Evolutionary conservation across 2,888 invertebrate species (phyloP).

Genomic region (Ectobius pallidus): DNA sequence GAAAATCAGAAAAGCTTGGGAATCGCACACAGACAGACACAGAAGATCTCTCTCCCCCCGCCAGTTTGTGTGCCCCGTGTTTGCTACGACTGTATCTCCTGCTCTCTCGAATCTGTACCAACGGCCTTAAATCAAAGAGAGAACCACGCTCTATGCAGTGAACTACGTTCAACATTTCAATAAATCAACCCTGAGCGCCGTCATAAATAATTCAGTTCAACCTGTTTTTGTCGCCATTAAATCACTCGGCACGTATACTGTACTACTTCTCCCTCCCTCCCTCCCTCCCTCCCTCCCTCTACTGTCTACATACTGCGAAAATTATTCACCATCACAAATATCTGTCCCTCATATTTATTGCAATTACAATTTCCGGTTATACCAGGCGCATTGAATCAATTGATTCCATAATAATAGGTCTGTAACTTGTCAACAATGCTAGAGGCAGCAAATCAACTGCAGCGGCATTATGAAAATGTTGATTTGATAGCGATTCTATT

Average conservation of each 20-base stretch:
- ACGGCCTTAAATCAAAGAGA: slow-evolving; percentile 33
- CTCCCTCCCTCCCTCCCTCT: slow-evolving; percentile 16
- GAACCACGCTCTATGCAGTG: no score
- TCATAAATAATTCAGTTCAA: slow-evolving; percentile 38
- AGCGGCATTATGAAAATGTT: no score
- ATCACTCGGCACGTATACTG: slow-evolving; percentile 35
- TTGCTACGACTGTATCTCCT: not conserved
- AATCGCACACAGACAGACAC: no score
- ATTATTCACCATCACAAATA: slow-evolving; percentile 37
- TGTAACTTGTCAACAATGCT: slow-evolving; percentile 26
- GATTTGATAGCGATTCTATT: no score
- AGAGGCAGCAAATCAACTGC: slow-evolving; percentile 22
- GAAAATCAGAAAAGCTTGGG: no score
- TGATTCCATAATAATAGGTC: slow-evolving; percentile 26
- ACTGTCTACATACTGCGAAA: slow-evolving; percentile 16
- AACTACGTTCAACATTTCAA: slow-evolving; percentile 35
- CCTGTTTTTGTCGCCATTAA: slow-evolving; percentile 39
- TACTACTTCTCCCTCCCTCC: not conserved
- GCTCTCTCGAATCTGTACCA: slow-evolving; percentile 7
- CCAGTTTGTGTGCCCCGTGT: no score
- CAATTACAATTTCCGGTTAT: slow-evolving; percentile 34
- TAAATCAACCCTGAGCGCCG: slow-evolving; percentile 31
- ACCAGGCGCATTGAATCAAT: slow-evolving; percentile 18
- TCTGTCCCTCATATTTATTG: slow-evolving; percentile 31
- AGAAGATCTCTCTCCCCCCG: no score